These are phyloP conservation scores for Steinernema hermaphroditum DNA, from an alignment of 2,888 invertebrate genomes.

Conservation along the genomic window DNA sequence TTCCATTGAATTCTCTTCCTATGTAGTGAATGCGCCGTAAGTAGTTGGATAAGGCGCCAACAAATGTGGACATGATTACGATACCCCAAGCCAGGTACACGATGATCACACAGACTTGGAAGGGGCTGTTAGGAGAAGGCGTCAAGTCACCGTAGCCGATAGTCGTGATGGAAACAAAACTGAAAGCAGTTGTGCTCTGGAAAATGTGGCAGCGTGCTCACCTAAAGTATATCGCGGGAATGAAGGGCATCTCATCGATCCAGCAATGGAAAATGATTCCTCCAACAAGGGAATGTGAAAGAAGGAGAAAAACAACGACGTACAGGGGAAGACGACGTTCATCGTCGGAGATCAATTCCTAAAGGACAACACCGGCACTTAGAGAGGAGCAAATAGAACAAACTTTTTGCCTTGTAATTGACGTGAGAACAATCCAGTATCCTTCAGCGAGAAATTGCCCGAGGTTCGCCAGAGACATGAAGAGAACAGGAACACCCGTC, in stretches of 20 bases:
- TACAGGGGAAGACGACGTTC: constrained; percentile 43
- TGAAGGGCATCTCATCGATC: constrained; percentile 48
- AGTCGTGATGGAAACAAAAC: constrained; percentile 60
- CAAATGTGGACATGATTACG: constrained; percentile 51
- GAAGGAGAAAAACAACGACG: constrained; percentile 44
- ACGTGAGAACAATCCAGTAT: constrained; percentile 45
- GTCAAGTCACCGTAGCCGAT: constrained; percentile 58
- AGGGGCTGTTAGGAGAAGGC: constrained; percentile 45
- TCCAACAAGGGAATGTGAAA: constrained; percentile 49
- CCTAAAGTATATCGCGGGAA: constrained; percentile 57
- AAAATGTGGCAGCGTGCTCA: constrained; percentile 24
- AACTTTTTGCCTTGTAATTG: constrained; percentile 37
- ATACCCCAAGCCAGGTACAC: constrained; percentile 51
- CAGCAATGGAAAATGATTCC: constrained; percentile 50
- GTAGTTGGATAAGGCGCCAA: constrained; percentile 46
- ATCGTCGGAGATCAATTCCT: background rate
- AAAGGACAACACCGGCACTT: constrained; percentile 20
- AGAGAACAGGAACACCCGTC: constrained; percentile 54
- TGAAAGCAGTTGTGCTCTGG: constrained; percentile 36
- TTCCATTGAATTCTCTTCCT: constrained; percentile 46
- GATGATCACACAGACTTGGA: constrained; percentile 47
- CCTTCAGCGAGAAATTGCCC: constrained; percentile 51
- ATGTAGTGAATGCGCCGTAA: constrained; percentile 48
- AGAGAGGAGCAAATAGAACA: no score
- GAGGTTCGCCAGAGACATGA: constrained; percentile 52